Evolutionary conservation across 2,113 vertebrate genomes (phyloP).

Genomic region (Atractosteus spatula): DNA sequence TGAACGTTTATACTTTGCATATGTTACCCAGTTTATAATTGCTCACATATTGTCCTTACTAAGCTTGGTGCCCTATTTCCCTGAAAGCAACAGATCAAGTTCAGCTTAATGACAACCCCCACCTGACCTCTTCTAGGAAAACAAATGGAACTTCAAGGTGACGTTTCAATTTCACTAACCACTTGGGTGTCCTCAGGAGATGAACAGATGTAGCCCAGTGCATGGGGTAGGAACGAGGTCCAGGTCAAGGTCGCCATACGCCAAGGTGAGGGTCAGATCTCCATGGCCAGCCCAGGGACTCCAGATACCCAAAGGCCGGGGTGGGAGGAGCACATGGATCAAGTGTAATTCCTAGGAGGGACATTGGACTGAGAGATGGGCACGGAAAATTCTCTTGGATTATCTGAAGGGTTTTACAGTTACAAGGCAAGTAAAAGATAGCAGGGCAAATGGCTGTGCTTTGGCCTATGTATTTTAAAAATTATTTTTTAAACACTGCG

Average conservation of each 20-base stretch:
- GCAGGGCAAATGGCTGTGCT: no score
- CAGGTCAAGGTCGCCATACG: slow-evolving; percentile 80
- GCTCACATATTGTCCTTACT: not conserved
- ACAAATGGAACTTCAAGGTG: slow-evolving; percentile 80
- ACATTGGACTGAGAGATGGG: slow-evolving; percentile 41
- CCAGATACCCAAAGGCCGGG: slow-evolving; percentile 62
- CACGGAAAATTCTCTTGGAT: slow-evolving; percentile 42
- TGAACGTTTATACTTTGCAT: not conserved
- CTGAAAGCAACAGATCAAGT: slow-evolving; percentile 69
- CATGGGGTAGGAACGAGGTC: slow-evolving; percentile 65
- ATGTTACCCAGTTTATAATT: not conserved
- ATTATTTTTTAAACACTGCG: no score
- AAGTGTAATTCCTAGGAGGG: slow-evolving; percentile 65
- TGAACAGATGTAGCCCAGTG: slow-evolving; percentile 76
- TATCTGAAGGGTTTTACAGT: slow-evolving; percentile 47
- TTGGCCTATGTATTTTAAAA: no score
- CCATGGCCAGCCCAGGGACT: slow-evolving; percentile 62
- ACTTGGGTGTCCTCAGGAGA: slow-evolving; percentile 68
- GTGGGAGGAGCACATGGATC: slow-evolving; percentile 58
- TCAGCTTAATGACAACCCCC: slow-evolving; percentile 73
- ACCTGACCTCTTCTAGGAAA: slow-evolving; percentile 68
- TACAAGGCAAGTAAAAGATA: no score
- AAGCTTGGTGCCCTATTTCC: not conserved
- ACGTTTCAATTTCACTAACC: slow-evolving; percentile 77
- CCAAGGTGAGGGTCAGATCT: slow-evolving; percentile 80